These are phyloP conservation scores for Pholis gunnellus DNA, from an alignment of 2,113 vertebrate genomes.

Conservation along the genomic window DNA sequence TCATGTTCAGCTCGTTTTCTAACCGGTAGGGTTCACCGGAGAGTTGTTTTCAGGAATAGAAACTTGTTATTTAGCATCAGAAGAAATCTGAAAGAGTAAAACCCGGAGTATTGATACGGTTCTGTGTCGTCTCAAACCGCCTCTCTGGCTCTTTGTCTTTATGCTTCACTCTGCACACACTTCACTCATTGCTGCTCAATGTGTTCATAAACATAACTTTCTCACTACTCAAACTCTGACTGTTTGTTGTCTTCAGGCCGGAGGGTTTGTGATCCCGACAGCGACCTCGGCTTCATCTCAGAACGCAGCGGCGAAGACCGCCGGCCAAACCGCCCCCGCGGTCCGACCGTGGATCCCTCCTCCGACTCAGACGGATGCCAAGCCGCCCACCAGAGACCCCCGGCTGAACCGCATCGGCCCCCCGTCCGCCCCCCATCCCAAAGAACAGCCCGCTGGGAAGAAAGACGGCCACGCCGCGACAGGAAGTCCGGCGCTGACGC, in stretches of 20 bases:
- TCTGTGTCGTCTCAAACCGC: too few relatives aligned
- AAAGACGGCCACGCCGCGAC: constrained; percentile 59
- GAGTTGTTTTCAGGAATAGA: too few relatives aligned
- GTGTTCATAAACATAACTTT: too few relatives aligned
- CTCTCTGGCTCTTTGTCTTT: too few relatives aligned
- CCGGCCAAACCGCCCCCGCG: constrained; percentile 75
- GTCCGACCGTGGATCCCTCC: constrained; percentile 87
- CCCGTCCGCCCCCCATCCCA: constrained; percentile 80
- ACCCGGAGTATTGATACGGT: too few relatives aligned
- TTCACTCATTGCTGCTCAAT: too few relatives aligned
- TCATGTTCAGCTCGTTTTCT: too few relatives aligned
- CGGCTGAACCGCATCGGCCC: constrained; percentile 88
- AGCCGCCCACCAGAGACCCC: constrained; percentile 90
- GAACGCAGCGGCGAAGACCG: constrained; percentile 58
- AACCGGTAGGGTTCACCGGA: too few relatives aligned
- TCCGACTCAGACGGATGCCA: constrained; percentile 82
- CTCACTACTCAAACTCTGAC: too few relatives aligned
- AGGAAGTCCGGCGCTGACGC: constrained; percentile 57
- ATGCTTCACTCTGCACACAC: too few relatives aligned
- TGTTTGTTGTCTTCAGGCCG: constrained; percentile 15
- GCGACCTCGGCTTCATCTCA: not conserved
- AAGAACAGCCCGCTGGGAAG: constrained; percentile 86
- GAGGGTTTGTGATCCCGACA: constrained; percentile 62
- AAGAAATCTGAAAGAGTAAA: too few relatives aligned
- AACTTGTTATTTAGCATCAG: too few relatives aligned